These are phyloP conservation scores for Orthonychiurus folsomi DNA, from an alignment of 2,888 invertebrate species.

Conservation along the genomic window DNA sequence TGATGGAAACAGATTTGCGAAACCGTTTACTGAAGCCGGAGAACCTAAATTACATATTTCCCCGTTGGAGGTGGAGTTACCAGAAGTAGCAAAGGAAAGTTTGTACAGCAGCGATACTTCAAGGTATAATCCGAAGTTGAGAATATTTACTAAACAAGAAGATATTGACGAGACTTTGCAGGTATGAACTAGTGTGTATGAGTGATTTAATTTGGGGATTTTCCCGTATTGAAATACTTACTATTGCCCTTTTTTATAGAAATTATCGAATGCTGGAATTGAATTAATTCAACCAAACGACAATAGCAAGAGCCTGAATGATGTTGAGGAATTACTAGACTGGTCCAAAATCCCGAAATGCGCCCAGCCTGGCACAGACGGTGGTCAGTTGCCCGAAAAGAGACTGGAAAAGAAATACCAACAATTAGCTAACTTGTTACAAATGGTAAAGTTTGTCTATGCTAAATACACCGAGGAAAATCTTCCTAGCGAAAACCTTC, in stretches of 20 bases:
- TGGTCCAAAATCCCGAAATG: conserved; percentile 65
- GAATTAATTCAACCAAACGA: background rate
- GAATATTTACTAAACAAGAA: conserved; percentile 64
- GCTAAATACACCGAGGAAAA: conserved; percentile 12
- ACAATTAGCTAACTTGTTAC: conserved; percentile 74
- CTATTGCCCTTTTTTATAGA: background rate
- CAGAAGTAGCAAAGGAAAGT: conserved; percentile 54
- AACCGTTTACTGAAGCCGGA: background rate
- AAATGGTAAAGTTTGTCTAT: conserved; percentile 63
- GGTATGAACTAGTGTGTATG: background rate
- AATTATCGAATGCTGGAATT: background rate
- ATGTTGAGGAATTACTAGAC: conserved; percentile 43
- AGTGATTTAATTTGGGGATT: no score
- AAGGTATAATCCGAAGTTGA: conserved; percentile 62
- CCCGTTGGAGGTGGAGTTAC: conserved; percentile 43
- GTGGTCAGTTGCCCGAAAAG: conserved; percentile 65
- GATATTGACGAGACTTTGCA: conserved; percentile 59
- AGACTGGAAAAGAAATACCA: conserved; percentile 70
- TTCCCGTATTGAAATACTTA: background rate
- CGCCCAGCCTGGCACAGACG: conserved; percentile 65
- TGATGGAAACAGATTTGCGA: background rate
- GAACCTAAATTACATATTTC: no score
- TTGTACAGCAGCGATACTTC: conserved; percentile 70
- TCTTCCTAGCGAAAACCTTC: conserved; percentile 38
- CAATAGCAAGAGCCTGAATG: background rate